phyloP scores from a whole-genome alignment of 1,140 invertebrate species.

The Andrena cerasifolii region DNA sequence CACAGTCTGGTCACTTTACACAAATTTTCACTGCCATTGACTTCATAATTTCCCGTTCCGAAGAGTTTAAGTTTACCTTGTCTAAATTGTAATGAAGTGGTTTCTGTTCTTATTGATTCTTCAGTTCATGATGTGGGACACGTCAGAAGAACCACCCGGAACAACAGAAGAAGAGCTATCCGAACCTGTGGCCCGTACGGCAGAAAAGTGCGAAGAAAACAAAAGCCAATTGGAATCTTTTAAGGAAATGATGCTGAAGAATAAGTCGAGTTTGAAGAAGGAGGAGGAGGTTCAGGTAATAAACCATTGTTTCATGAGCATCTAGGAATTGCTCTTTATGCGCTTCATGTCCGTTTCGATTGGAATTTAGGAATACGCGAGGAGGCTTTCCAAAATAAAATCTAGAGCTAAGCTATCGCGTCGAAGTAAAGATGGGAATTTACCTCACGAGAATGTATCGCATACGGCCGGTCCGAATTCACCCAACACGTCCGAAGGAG shows the following conservation, averaged over 20 bases:
- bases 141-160: conserved; percentile 75
- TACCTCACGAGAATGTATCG: conserved; percentile 64
- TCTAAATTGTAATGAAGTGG: conserved; percentile 73
- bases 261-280: conserved; percentile 77
- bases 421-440: conserved; percentile 68
- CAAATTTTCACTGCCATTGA: conserved; percentile 80
- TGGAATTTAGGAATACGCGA: conserved; percentile 77
- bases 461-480: conserved; percentile 56
- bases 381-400: conserved; percentile 79
- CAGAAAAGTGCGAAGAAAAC: conserved; percentile 71
- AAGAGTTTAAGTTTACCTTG: conserved; percentile 47
- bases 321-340: background rate
- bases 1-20: conserved; percentile 68
- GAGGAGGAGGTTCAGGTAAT: conserved; percentile 79
- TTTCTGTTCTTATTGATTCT: conserved; percentile 75
- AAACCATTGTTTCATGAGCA: conserved; percentile 16
- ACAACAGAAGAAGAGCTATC: conserved; percentile 69
- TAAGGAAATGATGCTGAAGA: conserved; percentile 78
- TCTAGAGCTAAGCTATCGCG: conserved; percentile 75
- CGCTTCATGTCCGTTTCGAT: conserved; percentile 18
- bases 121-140: conserved; percentile 78
- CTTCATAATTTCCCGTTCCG: conserved; percentile 54
- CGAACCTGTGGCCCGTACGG: conserved; percentile 54
- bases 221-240: conserved; percentile 75
- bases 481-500: conserved; percentile 51